A percentile compares a stretch with the other conserved stretches of the same genome.
phyloP scores from a whole-genome alignment of 2,888 invertebrate species.

The Sarcophaga variegata region DNA sequence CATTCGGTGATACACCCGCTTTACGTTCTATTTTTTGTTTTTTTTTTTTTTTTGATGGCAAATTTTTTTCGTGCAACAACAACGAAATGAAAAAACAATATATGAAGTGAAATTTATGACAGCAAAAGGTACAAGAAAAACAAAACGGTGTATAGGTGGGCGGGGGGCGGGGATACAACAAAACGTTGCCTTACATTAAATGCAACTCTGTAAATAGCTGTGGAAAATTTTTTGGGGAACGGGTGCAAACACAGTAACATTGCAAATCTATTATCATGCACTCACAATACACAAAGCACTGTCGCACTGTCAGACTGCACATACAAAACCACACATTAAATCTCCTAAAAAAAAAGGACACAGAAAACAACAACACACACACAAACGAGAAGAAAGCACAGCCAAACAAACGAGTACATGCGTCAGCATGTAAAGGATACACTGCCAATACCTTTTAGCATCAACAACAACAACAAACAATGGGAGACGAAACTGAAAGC shows the following conservation, averaged over 20 bases:
- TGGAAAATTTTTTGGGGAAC: conserved; percentile 23
- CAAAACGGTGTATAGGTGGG: background rate
- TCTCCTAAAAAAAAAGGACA: background rate
- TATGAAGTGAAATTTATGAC: conserved; percentile 69
- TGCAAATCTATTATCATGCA: conserved; percentile 70
- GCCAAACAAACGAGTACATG: conserved; percentile 66
- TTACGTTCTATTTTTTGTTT: conserved; percentile 16
- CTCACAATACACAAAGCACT: conserved; percentile 66
- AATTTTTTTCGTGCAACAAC: conserved; percentile 17
- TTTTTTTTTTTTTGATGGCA: background rate
- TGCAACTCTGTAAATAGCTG: conserved; percentile 63
- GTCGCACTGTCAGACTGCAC: conserved; percentile 48
- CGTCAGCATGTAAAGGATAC: conserved; percentile 68
- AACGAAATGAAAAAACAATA: conserved; percentile 45
- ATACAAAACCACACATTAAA: conserved; percentile 26
- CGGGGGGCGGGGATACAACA: background rate
- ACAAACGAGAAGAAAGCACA: conserved; percentile 3
- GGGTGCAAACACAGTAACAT: conserved; percentile 31
- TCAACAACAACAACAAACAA: conserved; percentile 58
- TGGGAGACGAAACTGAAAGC: conserved; percentile 36
- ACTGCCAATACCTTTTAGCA: conserved; percentile 69
- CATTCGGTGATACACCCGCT: conserved; percentile 62
- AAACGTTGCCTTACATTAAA: conserved; percentile 59
- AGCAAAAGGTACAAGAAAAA: conserved; percentile 47
- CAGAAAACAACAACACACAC: background rate